These are phyloP conservation scores for Neolamprologus toae DNA, from an alignment of 2,113 vertebrate genomes.

Conservation along the genomic window DNA sequence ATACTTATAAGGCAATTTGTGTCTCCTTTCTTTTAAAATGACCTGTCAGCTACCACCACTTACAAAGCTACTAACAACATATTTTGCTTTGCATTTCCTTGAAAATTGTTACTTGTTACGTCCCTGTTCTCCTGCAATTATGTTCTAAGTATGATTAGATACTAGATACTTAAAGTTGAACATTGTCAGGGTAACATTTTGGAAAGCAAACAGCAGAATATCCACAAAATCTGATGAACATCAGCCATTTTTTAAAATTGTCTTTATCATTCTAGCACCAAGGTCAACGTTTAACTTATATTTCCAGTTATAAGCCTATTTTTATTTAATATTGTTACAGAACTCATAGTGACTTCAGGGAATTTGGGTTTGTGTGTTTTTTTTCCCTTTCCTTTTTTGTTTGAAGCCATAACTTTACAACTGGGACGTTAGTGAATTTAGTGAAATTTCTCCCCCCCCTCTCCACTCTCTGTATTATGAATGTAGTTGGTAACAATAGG, in stretches of 20 bases:
- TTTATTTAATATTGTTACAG: neutral
- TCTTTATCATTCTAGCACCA: neutral
- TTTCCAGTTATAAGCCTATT: neutral
- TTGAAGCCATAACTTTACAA: neutral
- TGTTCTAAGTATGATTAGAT: neutral
- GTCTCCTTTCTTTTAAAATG: neutral
- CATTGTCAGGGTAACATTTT: neutral
- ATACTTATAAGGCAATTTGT: neutral
- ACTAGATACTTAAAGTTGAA: neutral
- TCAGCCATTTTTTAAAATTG: neutral
- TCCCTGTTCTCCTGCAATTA: neutral
- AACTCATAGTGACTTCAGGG: neutral
- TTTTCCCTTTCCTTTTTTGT: neutral
- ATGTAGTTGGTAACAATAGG: conserved; percentile 47
- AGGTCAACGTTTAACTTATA: neutral
- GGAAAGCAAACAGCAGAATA: neutral
- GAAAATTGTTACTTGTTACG: neutral
- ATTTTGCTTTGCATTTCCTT: neutral
- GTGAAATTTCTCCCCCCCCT: accelerated
- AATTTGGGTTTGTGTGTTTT: neutral
- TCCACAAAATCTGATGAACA: neutral
- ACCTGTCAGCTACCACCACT: neutral
- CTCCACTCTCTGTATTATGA: neutral
- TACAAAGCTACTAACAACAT: neutral
- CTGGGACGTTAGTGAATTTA: neutral